Base-by-base conservation (phyloP, 2,113 vertebrate species). In the Hypocryptadius cinnamomeus region DNA sequence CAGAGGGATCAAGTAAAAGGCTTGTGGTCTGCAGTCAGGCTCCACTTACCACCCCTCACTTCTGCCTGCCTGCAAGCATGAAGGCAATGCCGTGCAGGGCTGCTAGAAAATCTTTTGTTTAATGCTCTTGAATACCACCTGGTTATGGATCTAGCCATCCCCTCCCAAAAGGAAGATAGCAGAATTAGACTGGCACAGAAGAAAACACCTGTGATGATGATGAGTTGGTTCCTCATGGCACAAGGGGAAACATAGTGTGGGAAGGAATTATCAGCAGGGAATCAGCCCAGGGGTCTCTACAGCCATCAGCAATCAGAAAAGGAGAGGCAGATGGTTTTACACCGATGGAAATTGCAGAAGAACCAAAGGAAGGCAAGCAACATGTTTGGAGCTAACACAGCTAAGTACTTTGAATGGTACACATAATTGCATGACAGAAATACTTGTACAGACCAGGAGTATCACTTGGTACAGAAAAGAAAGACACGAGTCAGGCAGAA, bases 191-290 rank as follows among this genome's bases (percentile, higher is more conserved):
- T 24, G 50, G 69, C 13, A 50, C 3, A 24, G 69, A 51, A 9
- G 25, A 59, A 56, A 37, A 0, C 40, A 68, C 9, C 27, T 1
- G 0, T 64, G 37, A 53, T 23, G 53, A 66, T 2, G 8, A 63
- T 2, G 19, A 79, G 59, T 6, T 2, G 2, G 24, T 8, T 77
- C 63, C 23, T 79, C 22, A 4, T 8, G 25, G 45, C 2, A 0
- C 1, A 6, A 87, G 42, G 68, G 0, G 0, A 50, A 87, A 71
- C 6, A 61, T 51, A 53, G 4, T 2, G 4, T 0, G 1, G 35
- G 40, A 54, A 76, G 56, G 53, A 85, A 54, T 37, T 2, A 6
- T 7, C 2, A 1, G 37, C 1, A 1, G 14, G 28, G 27, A 17
- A 69, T 18, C 50, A 61, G 12, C 6, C 0, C 39, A 57, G 60